Evolutionary conservation across 1,140 invertebrate genomes (phyloP), one percentile per base, ranked within the genome.

Genomic region (Galleria mellonella): DNA sequence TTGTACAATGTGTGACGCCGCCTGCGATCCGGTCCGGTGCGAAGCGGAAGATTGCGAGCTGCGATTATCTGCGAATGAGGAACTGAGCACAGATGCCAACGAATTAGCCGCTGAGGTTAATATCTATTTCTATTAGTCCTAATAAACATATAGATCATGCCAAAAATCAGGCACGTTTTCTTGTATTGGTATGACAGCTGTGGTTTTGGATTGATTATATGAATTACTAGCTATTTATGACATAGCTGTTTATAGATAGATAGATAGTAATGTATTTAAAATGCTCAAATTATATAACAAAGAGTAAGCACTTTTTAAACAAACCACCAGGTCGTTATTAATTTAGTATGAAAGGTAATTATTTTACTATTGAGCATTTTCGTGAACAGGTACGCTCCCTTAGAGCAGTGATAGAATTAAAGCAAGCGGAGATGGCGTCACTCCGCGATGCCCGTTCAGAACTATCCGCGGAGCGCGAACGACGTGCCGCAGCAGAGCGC

Each of bases 401-500:
- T 36, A 88, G 92, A 32, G 90, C 91, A 12, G 94, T 95, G 0
- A 83, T 95, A 4, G 94, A 94, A 39, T 66, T 94, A 12, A 92
- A 92, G 61, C 91, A 91, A 73, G 88, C 89, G 0, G 93, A 95
- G 76, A 88, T 93, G 52, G 89, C 90, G 0, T 88, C 91, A 0
- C 74, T 94, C 9, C 87, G 92, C 32, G 91, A 91, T 45, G 88
- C 91, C 12, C 89, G 91, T 31, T 89, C 90, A 4, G 87, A 90
- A 52, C 77, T 90, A 17, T 68, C 86, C 1, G 86, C 87, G 7
- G 87, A 88, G 11, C 87, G 90, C 8, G 89, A 90, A 43, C 73
- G 91, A 27, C 88, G 88, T 7, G 64, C 74, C 9, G 87, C 88
- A 4, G 73, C 87, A 9, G 85, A 89, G 40, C 88, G 89, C 0